These are phyloP conservation scores for Elgaria multicarinata DNA, from an alignment of 2,113 vertebrate species.

Conservation along the genomic window DNA sequence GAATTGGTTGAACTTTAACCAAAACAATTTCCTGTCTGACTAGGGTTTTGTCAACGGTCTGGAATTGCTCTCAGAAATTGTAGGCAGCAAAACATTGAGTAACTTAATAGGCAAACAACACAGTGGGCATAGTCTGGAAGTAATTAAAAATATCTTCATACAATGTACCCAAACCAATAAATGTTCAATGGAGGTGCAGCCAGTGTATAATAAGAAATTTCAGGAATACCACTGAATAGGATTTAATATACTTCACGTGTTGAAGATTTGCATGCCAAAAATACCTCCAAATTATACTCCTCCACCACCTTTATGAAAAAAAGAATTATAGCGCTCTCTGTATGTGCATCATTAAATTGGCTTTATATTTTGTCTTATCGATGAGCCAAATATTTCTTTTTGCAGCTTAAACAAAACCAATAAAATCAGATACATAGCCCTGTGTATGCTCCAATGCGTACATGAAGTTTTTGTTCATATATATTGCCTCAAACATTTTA, in stretches of 20 bases:
- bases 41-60: conserved; percentile 50
- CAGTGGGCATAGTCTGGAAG: background rate
- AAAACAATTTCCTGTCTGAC: conserved; percentile 41
- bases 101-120: background rate
- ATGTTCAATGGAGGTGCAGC: background rate
- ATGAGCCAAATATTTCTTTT: background rate
- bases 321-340: background rate
- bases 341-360: background rate
- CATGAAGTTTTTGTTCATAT: background rate
- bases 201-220: background rate
- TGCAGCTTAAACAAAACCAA: background rate
- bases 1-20: conserved; percentile 32
- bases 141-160: background rate
- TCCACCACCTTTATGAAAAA: too few species aligned
- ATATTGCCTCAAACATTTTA: background rate
- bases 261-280: background rate
- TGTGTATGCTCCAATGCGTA: background rate
- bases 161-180: rapidly evolving
- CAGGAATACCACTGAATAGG: background rate
- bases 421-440: background rate
- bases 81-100: conserved; percentile 21
- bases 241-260: background rate
- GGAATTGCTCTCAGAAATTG: background rate
- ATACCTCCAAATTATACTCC: background rate
- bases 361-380: background rate